Evolutionary conservation across 2,113 vertebrate genomes (phyloP).

Genomic region (Pseudorasbora parva): DNA sequence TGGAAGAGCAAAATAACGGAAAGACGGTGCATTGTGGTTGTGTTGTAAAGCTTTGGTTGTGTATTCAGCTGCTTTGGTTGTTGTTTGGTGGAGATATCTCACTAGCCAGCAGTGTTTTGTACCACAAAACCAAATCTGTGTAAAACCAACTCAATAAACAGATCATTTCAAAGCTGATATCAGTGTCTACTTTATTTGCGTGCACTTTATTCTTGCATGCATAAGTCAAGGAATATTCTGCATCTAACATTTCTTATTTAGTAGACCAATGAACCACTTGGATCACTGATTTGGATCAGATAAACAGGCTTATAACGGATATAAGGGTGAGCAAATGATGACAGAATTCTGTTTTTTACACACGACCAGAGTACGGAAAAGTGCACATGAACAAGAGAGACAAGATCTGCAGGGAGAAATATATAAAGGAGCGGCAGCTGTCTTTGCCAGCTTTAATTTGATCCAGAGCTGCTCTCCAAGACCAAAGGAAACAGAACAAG

Average conservation of each 20-base stretch:
- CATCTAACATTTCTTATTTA: not conserved
- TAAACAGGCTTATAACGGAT: not conserved
- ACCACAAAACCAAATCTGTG: slow-evolving; percentile 70
- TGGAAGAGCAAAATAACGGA: slow-evolving; percentile 22
- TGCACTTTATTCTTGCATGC: not conserved
- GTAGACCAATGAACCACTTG: not conserved
- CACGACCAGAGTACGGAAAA: not conserved
- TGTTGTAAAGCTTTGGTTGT: slow-evolving; percentile 51
- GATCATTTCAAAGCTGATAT: slow-evolving; percentile 67
- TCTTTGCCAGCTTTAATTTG: slow-evolving; percentile 70
- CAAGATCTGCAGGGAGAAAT: slow-evolving; percentile 35
- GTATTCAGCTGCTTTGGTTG: slow-evolving; percentile 66
- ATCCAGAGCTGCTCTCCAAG: slow-evolving; percentile 69
- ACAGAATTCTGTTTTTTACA: not conserved
- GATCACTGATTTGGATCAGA: not conserved
- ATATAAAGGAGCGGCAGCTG: slow-evolving; percentile 54
- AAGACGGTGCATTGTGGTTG: slow-evolving; percentile 59
- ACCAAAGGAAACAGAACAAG: slow-evolving; percentile 32
- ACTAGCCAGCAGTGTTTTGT: slow-evolving; percentile 52
- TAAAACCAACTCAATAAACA: slow-evolving; percentile 76
- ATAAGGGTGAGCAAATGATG: not conserved
- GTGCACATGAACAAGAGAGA: not conserved
- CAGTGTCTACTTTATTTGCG: slow-evolving; percentile 14
- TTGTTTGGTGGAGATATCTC: slow-evolving; percentile 53
- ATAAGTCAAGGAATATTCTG: not conserved